Conservation (phyloP, 2,797 vertebrate species). For the Hemitrygon akajei region DNA sequence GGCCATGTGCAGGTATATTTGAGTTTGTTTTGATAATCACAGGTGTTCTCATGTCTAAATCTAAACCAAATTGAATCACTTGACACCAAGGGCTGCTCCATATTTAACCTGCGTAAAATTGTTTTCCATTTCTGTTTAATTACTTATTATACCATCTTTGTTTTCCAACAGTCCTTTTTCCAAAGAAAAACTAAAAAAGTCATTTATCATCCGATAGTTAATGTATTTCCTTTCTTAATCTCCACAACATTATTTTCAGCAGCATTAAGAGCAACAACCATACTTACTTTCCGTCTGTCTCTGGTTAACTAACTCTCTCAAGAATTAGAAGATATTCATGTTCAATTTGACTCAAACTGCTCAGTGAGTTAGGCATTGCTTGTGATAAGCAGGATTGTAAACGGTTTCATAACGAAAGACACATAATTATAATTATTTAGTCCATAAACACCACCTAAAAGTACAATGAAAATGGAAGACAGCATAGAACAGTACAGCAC, state of each 20-base stretch:
- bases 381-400: background rate
- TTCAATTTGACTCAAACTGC: background rate
- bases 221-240: background rate
- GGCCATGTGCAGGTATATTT: background rate
- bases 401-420: background rate
- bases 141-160: background rate
- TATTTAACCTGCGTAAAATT: background rate
- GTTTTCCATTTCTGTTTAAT: background rate
- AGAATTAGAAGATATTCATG: background rate
- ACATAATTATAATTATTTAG: too few species aligned
- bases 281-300: background rate
- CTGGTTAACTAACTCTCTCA: background rate
- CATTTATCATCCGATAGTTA: background rate
- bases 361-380: background rate
- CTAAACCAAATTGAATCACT: background rate
- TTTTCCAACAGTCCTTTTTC: background rate
- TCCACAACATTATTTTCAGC: background rate
- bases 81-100: background rate
- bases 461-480: too few species aligned
- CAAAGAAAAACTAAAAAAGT: background rate
- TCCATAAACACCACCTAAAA: too few species aligned
- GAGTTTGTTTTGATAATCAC: conserved; percentile 22
- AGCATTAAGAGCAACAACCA: background rate
- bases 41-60: conserved; percentile 14
- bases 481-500: too few species aligned